Evolutionary conservation across 1,140 invertebrate species (phyloP).

Genomic region (Oreohelix idahoensis): DNA sequence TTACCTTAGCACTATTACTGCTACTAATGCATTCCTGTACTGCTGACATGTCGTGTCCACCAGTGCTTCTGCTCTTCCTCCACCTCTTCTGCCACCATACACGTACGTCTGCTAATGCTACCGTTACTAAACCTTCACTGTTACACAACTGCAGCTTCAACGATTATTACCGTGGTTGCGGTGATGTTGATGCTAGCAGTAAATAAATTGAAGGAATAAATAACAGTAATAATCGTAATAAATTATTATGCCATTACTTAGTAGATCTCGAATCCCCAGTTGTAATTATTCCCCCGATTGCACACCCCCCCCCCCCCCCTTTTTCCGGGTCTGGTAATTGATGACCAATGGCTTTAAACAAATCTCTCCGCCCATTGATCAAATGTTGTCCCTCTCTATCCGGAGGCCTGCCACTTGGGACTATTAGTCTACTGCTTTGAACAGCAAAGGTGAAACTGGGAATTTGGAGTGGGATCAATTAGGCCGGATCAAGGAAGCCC

Average conservation of each 20-base stretch:
- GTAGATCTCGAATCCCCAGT: background rate
- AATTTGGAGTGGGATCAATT: background rate
- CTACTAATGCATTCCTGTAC: too few relatives aligned
- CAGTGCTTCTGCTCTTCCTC: too few relatives aligned
- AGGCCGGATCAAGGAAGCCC: background rate
- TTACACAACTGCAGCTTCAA: too few relatives aligned
- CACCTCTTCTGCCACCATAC: too few relatives aligned
- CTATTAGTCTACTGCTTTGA: background rate
- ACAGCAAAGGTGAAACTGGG: background rate
- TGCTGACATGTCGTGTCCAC: too few relatives aligned
- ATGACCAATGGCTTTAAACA: background rate
- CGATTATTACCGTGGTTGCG: too few relatives aligned
- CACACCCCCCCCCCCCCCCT: too few relatives aligned
- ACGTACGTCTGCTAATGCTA: too few relatives aligned
- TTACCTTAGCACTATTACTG: too few relatives aligned
- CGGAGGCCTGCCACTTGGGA: background rate
- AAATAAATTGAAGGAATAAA: too few relatives aligned
- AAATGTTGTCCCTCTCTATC: background rate
- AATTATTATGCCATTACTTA: background rate
- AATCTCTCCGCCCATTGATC: background rate
- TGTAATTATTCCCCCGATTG: background rate
- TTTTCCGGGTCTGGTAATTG: background rate
- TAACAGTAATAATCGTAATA: background rate
- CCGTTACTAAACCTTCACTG: too few relatives aligned
- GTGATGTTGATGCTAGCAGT: too few relatives aligned